These are phyloP conservation scores for Macrocentrus cingulum DNA, from an alignment of 1,140 invertebrate genomes.

Conservation along the genomic window DNA sequence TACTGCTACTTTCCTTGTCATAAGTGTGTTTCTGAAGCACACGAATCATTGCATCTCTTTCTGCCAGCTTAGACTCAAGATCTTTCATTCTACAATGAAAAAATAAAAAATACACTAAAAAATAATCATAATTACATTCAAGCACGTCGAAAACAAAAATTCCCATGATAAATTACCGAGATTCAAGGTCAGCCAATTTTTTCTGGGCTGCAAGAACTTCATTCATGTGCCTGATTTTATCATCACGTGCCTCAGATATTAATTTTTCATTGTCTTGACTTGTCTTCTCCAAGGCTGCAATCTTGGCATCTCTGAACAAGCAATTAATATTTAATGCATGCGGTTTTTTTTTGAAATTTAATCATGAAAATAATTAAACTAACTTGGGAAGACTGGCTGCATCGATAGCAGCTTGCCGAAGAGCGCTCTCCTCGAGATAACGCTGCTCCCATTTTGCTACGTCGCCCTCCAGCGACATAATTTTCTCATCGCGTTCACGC, in stretches of 20 bases:
- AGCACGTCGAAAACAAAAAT: background rate
- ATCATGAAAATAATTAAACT: conserved; percentile 33
- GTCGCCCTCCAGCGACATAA: conserved; percentile 80
- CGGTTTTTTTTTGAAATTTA: background rate
- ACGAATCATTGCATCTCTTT: conserved; percentile 87
- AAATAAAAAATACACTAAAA: too few relatives aligned
- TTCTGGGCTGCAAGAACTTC: conserved; percentile 83
- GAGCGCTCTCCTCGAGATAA: conserved; percentile 81
- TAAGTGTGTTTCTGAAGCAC: conserved; percentile 81
- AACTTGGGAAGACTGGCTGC: conserved; percentile 83
- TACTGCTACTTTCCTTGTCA: conserved; percentile 65
- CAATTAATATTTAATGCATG: conserved; percentile 25
- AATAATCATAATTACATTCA: background rate
- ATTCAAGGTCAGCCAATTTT: conserved; percentile 80
- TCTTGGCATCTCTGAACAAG: conserved; percentile 75
- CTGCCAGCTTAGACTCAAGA: conserved; percentile 83
- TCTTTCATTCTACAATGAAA: conserved; percentile 73
- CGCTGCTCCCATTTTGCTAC: conserved; percentile 86
- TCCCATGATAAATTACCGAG: conserved; percentile 59
- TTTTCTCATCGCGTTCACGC: conserved; percentile 77
- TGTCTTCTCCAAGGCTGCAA: conserved; percentile 81
- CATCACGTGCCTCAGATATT: conserved; percentile 81
- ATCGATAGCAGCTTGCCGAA: conserved; percentile 81
- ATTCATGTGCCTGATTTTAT: conserved; percentile 85
- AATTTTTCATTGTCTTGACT: conserved; percentile 84